Conservation (phyloP, 2,113 vertebrate genomes). For the Dasyornis broadbenti region DNA sequence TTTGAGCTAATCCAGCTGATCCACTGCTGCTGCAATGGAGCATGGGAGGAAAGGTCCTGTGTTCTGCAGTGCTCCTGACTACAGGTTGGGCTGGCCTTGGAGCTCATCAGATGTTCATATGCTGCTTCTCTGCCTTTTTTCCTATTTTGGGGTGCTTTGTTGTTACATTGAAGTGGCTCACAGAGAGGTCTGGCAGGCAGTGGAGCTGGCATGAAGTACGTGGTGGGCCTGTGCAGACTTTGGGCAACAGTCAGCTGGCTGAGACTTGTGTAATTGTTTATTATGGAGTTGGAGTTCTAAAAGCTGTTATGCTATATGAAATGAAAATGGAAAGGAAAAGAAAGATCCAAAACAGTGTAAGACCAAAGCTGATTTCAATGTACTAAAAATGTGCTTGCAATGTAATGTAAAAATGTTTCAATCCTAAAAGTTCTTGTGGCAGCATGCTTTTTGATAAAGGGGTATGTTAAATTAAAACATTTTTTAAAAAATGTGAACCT, state of each 20-base stretch:
- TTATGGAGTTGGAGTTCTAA: neutral
- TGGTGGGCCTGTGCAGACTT: neutral
- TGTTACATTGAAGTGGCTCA: neutral
- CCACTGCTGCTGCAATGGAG: neutral
- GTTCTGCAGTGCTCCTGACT: neutral
- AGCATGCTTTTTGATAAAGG: neutral
- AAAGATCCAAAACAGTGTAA: neutral
- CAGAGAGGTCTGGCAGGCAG: neutral
- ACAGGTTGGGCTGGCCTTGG: neutral
- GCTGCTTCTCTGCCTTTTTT: neutral
- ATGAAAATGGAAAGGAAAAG: neutral
- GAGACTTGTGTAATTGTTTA: neutral
- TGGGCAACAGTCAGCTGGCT: neutral
- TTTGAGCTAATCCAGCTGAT: neutral
- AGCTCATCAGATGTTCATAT: neutral
- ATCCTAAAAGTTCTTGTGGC: neutral
- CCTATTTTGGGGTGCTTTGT: slow-evolving; percentile 3
- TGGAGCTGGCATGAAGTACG: neutral
- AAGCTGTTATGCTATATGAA: neutral
- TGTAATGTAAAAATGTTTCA: neutral
- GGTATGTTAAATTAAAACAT: neutral
- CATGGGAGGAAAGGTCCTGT: neutral
- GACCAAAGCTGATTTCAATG: neutral
- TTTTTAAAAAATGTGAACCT: neutral
- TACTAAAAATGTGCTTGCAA: neutral